Evolutionary conservation across 2,797 vertebrate species (phyloP).

Genomic region (Pantherophis alleghaniensis): DNA sequence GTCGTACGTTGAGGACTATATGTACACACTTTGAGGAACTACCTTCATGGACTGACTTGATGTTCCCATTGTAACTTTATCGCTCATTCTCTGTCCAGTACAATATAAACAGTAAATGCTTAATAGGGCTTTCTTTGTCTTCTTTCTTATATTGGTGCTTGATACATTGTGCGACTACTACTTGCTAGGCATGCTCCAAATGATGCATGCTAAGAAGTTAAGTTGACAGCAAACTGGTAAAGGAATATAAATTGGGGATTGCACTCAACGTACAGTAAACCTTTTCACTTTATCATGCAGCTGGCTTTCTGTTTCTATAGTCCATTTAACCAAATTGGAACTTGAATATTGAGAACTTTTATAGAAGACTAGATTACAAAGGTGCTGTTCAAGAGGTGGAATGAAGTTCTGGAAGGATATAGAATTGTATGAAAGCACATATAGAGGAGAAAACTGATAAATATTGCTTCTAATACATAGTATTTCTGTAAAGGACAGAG

Average conservation of each 20-base stretch:
- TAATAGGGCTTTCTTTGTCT: not conserved
- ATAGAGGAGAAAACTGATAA: conserved; percentile 44
- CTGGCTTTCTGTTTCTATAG: conserved; percentile 30
- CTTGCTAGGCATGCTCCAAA: not conserved
- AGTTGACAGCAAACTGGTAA: conserved; percentile 10
- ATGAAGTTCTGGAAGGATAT: conserved; percentile 51
- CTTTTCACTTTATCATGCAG: conserved; percentile 29
- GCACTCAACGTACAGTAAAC: conserved; percentile 14
- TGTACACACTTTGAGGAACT: not conserved
- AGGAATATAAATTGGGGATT: conserved; percentile 34
- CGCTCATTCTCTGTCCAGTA: not conserved
- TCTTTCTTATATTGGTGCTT: not conserved
- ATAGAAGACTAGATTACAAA: conserved; percentile 42
- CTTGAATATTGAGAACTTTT: conserved; percentile 32
- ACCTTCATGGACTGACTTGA: not conserved
- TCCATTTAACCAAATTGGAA: conserved; percentile 28
- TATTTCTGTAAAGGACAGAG: conserved; percentile 48
- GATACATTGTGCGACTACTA: not conserved
- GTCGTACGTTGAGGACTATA: not conserved
- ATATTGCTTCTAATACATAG: conserved; percentile 57
- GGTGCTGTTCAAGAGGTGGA: conserved; percentile 31
- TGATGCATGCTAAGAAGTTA: not conserved
- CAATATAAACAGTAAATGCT: not conserved
- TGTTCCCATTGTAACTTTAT: conserved; percentile 1
- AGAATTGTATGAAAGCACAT: conserved; percentile 39